These are phyloP conservation scores for Mus caroli DNA, from an alignment of 2,797 vertebrate genomes.

Conservation along the genomic window DNA sequence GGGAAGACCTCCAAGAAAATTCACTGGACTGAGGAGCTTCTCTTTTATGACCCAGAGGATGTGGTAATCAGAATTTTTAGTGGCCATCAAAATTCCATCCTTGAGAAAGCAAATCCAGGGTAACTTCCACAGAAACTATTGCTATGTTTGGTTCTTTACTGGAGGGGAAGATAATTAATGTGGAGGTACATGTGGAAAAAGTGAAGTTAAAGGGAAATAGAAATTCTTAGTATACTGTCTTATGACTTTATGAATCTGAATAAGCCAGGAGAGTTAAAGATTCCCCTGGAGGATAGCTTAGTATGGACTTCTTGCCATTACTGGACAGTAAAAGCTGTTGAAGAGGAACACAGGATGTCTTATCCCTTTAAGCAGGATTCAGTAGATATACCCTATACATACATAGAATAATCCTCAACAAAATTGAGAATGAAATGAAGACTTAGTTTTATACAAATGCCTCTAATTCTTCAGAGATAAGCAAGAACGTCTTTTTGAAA, in stretches of 20 bases:
- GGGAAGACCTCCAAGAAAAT: neutral
- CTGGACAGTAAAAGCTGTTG: slow-evolving; percentile 29
- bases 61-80: neutral
- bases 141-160: neutral
- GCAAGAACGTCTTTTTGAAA: neutral
- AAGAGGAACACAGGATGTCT: neutral
- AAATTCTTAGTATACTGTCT: neutral
- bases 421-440: neutral
- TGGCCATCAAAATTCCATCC: neutral
- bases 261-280: neutral
- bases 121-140: neutral
- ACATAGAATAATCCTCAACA: neutral
- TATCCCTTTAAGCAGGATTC: slow-evolving; percentile 16
- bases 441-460: neutral
- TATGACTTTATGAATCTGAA: neutral
- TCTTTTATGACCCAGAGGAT: neutral
- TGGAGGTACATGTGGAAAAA: neutral
- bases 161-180: slow-evolving; percentile 1
- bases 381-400: neutral
- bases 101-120: neutral
- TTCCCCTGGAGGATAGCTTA: neutral
- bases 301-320: neutral
- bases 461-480: slow-evolving; percentile 36
- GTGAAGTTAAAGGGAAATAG: neutral
- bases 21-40: neutral